Evolutionary conservation across 1,140 invertebrate genomes (phyloP).

Genomic region (Drosophila prosaltans): DNA sequence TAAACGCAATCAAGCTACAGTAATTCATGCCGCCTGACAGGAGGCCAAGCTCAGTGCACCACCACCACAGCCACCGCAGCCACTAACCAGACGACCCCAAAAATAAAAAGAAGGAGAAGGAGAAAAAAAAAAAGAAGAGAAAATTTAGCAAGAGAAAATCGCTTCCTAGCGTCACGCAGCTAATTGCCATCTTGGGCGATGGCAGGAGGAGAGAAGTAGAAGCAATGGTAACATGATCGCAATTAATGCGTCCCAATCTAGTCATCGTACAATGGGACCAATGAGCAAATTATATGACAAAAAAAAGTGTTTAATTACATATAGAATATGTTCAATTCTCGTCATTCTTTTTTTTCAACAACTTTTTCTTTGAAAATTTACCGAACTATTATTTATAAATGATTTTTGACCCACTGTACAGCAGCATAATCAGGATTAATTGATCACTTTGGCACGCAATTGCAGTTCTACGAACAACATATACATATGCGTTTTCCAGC

Average conservation of each 20-base stretch:
- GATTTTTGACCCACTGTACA: conserved; percentile 2
- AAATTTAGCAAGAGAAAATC: conserved; percentile 32
- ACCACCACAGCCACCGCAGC: not conserved
- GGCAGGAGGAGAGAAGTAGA: conserved; percentile 9
- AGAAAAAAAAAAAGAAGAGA: not conserved
- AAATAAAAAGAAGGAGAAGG: not conserved
- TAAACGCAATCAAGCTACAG: conserved; percentile 80
- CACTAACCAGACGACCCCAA: conserved; percentile 14
- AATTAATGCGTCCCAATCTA: conserved; percentile 64
- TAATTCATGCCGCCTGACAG: conserved; percentile 72
- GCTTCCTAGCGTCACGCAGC: conserved; percentile 59
- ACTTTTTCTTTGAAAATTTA: no score
- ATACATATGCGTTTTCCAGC: conserved; percentile 3
- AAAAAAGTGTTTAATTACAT: no score
- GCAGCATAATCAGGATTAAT: conserved; percentile 38
- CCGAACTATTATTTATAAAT: no score
- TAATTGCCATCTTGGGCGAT: conserved; percentile 52
- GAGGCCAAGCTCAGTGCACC: conserved; percentile 24
- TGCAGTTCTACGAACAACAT: not conserved
- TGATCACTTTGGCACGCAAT: conserved; percentile 65
- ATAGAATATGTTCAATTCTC: no score
- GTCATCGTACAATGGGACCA: not conserved
- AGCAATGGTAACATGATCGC: conserved; percentile 61
- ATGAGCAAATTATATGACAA: not conserved
- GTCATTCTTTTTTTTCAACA: no score